These are phyloP conservation scores for Ptilodon capucinus DNA, from an alignment of 2,888 invertebrate species.

Conservation along the genomic window DNA sequence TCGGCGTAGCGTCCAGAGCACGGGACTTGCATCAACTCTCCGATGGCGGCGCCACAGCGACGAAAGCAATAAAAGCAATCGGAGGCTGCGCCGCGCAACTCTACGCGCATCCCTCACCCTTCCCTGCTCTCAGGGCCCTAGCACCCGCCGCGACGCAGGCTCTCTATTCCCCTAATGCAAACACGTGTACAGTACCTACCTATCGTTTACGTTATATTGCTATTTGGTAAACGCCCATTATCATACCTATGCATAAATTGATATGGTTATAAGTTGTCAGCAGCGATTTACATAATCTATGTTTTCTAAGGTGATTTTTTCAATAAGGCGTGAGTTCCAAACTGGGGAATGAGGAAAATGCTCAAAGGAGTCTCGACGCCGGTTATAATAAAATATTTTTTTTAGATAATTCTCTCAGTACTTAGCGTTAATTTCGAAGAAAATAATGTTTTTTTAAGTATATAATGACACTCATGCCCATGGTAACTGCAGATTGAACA, in stretches of 20 bases:
- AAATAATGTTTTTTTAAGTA: too few species aligned
- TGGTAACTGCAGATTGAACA: too few species aligned
- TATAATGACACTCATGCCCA: too few species aligned
- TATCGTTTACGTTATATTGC: conserved; percentile 16
- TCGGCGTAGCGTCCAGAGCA: conserved; percentile 56
- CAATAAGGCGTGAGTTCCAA: too few species aligned
- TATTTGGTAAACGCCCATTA: conserved; percentile 22
- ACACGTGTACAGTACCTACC: conserved; percentile 31
- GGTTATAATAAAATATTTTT: too few species aligned
- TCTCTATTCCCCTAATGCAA: conserved; percentile 25
- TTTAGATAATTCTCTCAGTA: too few species aligned
- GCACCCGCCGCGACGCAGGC: conserved; percentile 31
- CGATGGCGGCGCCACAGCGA: conserved; percentile 71
- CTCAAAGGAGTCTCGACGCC: too few species aligned
- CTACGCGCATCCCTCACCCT: conserved; percentile 72
- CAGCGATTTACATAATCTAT: too few species aligned
- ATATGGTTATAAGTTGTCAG: background rate
- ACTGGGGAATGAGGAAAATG: too few species aligned
- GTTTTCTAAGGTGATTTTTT: too few species aligned
- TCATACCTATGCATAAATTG: conserved; percentile 3
- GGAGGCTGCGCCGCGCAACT: conserved; percentile 80
- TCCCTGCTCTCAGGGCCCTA: conserved; percentile 41
- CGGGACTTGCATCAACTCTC: conserved; percentile 58
- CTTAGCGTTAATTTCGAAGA: too few species aligned
- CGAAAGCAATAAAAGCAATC: conserved; percentile 47